Conservation (phyloP, 1,140 invertebrate genomes). For the Aphidius ervi region DNA sequence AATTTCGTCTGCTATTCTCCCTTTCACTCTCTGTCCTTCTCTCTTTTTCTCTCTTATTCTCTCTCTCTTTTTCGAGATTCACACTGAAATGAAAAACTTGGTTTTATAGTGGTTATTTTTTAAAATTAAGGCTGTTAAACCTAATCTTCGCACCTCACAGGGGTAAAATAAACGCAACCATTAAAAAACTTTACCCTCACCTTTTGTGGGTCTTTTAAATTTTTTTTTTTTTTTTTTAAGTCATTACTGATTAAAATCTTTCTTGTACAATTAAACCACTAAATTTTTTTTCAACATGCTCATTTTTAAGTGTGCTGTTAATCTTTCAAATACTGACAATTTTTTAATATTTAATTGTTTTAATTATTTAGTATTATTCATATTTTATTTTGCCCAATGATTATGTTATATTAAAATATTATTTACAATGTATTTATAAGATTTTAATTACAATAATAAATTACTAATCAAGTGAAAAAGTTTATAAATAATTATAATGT, state of each 20-base stretch:
- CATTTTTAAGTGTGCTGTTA: too few species aligned
- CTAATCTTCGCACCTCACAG: slow-evolving; percentile 37
- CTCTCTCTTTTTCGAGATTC: neutral
- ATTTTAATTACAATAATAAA: too few species aligned
- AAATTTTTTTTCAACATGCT: too few species aligned
- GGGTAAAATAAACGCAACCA: neutral
- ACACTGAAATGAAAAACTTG: too few species aligned
- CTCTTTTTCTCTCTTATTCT: neutral
- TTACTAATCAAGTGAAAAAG: too few species aligned
- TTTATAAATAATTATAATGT: too few species aligned
- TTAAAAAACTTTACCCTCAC: slow-evolving; percentile 30
- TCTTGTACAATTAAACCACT: neutral
- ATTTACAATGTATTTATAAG: too few species aligned
- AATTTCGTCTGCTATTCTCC: neutral
- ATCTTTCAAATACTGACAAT: too few species aligned
- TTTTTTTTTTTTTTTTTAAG: slow-evolving; percentile 13
- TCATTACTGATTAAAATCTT: slow-evolving; percentile 1
- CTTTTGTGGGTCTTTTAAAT: slow-evolving; percentile 15
- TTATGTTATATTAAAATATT: too few species aligned
- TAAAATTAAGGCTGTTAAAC: slow-evolving; percentile 49
- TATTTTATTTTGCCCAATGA: too few species aligned
- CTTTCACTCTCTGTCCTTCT: neutral
- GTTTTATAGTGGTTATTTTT: slow-evolving; percentile 36
- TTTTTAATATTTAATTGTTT: too few species aligned
- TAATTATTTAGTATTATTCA: too few species aligned